Evolutionary conservation across 2,888 invertebrate genomes (phyloP).

Genomic region (Pteria penguin): DNA sequence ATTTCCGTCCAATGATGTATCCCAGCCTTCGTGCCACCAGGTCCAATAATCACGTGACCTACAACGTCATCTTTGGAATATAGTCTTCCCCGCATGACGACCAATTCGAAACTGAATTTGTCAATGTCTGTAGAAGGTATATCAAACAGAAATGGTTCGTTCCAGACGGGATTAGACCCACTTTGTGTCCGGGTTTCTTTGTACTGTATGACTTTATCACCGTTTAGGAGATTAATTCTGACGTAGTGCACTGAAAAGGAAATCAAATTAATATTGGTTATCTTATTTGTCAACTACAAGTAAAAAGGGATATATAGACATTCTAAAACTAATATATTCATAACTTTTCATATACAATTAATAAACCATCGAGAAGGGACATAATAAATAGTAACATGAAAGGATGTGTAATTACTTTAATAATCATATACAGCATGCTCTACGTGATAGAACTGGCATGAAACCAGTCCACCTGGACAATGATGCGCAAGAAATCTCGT

Average conservation of each 20-base stretch:
- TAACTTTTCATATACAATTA: too few species aligned
- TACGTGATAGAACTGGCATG: too few species aligned
- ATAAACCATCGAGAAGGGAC: too few species aligned
- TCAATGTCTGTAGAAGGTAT: slow-evolving; percentile 44
- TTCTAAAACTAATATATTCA: too few species aligned
- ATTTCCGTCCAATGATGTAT: slow-evolving; percentile 67
- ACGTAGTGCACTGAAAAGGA: slow-evolving; percentile 67
- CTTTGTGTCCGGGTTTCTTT: slow-evolving; percentile 60
- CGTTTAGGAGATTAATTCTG: slow-evolving; percentile 58
- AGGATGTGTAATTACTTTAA: too few species aligned
- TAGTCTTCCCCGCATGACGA: slow-evolving; percentile 63
- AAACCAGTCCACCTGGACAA: too few species aligned
- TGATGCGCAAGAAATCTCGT: too few species aligned
- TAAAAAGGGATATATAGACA: too few species aligned
- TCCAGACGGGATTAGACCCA: slow-evolving; percentile 69
- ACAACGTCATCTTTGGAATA: slow-evolving; percentile 67
- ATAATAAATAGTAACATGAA: too few species aligned
- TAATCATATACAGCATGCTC: too few species aligned
- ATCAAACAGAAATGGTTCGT: slow-evolving; percentile 73
- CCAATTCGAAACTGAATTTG: slow-evolving; percentile 62
- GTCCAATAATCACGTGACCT: slow-evolving; percentile 69
- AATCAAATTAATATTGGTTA: too few species aligned
- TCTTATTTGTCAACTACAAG: too few species aligned
- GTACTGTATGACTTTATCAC: slow-evolving; percentile 48
- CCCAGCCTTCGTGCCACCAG: slow-evolving; percentile 57